Evolutionary conservation across 2,113 vertebrate species (phyloP), one percentile per base, ranked within the genome.

Genomic region (Mastomys coucha): DNA sequence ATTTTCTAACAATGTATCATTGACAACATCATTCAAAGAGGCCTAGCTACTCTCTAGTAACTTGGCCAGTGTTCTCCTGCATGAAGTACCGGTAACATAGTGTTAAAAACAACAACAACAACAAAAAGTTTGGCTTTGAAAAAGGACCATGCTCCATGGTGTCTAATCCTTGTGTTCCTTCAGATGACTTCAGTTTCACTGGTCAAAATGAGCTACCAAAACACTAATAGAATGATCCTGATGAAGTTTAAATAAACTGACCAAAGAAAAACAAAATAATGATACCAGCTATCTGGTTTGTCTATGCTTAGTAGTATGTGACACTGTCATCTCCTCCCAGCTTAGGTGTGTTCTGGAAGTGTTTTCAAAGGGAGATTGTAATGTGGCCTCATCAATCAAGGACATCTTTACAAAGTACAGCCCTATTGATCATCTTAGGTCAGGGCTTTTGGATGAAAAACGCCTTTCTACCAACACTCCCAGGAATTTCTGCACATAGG

Each of bases 231-330:
- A 77, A 87, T 65, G 16, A 73, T 53, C 10, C 84, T 56, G 20
- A 31, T 19, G 31, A 3, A 70, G 16, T 81, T 67, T 13, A 53
- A 51, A 89, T 92, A 86, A 92, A 89, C 36, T 24, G 33, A 20
- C 53, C 16, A 90, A 80, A 92, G 28, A 72, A 96, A 93, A 73
- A 56, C 80, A 88, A 96, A 77, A 56, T 84, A 90, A 95, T 70
- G 49, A 67, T 10, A 65, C 67, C 17, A n/a, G 28, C 10, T 53
- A 14, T 45, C 53, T 2, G 5, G 56, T 78, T 92, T 90, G 56
- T 39, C 4, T 58, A 0, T 4, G 1, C 22, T 94, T 49, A 22
- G 8, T 63, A 92, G 90, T 86, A 63, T 31, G 24, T 60, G 11
- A 81, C 69, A 24, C 45, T 31, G 58, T 69, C 7, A 39, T 93